These are phyloP conservation scores for Neotoxoptera formosana DNA, from an alignment of 1,140 invertebrate species.

Conservation along the genomic window DNA sequence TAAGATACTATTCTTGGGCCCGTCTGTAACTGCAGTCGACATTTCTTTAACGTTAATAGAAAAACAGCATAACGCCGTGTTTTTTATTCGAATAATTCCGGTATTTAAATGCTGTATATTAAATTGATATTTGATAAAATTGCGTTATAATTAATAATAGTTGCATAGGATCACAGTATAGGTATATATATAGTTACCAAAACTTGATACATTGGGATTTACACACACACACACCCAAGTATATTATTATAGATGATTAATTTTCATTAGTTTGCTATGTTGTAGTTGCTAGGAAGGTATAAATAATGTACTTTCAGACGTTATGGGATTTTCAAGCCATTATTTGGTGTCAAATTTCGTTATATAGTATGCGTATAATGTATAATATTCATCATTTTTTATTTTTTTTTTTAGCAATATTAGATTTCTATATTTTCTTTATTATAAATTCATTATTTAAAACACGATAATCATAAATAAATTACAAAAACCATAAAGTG, in stretches of 20 bases:
- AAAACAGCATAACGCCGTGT: too few relatives aligned
- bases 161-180: background rate
- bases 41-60: too few relatives aligned
- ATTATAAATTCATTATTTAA: background rate
- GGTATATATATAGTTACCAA: background rate
- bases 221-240: background rate
- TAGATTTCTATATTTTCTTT: background rate
- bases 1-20: too few relatives aligned
- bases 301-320: slow-evolving; percentile 11
- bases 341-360: background rate
- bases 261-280: slow-evolving; percentile 5
- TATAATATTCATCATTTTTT: background rate
- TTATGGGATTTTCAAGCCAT: background rate
- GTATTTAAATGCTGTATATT: background rate
- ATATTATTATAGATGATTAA: background rate
- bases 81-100: background rate
- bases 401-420: background rate
- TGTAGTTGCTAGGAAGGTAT: background rate
- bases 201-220: background rate
- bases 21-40: too few relatives aligned
- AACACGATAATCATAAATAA: slow-evolving; percentile 14
- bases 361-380: background rate
- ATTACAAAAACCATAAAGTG: background rate
- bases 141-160: background rate
- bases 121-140: background rate